A percentile compares a stretch with the other conserved stretches of the same genome.
phyloP scores from a whole-genome alignment of 2,888 invertebrate genomes.

The Oxytorus armatus region DNA sequence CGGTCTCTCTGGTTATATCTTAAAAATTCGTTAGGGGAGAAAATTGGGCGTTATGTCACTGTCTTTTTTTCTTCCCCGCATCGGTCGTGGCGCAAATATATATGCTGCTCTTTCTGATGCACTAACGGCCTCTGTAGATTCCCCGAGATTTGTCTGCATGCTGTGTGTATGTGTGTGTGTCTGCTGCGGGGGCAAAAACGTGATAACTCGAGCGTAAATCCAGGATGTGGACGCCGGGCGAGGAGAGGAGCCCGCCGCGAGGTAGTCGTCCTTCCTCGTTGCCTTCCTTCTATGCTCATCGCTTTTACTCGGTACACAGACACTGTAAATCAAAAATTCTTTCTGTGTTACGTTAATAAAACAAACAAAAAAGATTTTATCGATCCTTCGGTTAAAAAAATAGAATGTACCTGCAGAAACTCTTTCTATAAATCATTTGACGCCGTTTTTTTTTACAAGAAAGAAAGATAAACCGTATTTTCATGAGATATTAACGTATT shows the following conservation, averaged over 20 bases:
- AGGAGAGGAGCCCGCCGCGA: conserved; percentile 61
- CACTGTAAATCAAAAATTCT: conserved; percentile 36
- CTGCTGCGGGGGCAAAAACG: conserved; percentile 69
- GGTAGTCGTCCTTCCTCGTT: conserved; percentile 67
- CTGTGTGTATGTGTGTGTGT: conserved; percentile 18
- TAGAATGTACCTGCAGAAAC: too few species aligned
- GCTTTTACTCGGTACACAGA: conserved; percentile 24
- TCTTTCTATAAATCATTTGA: not conserved
- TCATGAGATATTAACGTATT: too few species aligned
- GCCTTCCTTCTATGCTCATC: conserved; percentile 50
- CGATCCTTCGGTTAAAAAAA: not conserved
- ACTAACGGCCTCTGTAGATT: conserved; percentile 43
- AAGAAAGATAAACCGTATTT: too few species aligned
- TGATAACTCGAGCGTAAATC: conserved; percentile 73
- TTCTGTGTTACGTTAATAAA: conserved; percentile 11
- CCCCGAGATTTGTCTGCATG: too few species aligned
- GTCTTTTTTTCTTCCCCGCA: conserved; percentile 46
- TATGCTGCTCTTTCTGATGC: conserved; percentile 44
- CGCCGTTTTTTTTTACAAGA: not conserved
- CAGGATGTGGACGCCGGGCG: conserved; percentile 71
- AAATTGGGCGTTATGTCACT: conserved; percentile 39
- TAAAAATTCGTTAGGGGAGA: conserved; percentile 28
- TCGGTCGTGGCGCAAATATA: not conserved
- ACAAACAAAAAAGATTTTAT: conserved; percentile 1
- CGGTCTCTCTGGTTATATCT: conserved; percentile 9